phyloP scores from a whole-genome alignment of 2,888 invertebrate species.

The Phyto melanocephala region DNA sequence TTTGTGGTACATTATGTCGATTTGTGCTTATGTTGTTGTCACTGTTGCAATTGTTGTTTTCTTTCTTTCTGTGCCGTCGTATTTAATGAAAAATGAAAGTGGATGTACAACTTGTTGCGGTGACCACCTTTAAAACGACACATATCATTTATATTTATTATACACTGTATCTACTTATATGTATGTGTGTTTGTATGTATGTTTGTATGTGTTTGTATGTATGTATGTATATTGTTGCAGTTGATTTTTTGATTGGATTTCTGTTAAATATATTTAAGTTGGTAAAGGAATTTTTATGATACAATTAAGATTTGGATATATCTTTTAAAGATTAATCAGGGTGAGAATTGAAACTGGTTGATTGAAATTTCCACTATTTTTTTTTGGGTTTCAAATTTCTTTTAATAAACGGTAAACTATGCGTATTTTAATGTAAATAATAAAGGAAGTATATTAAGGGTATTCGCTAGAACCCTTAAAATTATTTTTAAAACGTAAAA shows the following conservation, averaged over 20 bases:
- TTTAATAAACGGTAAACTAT: neutral
- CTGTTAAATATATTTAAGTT: neutral
- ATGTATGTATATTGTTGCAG: neutral
- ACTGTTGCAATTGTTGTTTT: neutral
- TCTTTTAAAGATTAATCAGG: conserved; percentile 49
- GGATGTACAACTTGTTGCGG: conserved; percentile 64
- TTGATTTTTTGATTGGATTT: neutral
- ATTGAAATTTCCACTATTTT: neutral
- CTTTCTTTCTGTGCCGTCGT: conserved; percentile 17
- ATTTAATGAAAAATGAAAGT: conserved; percentile 73
- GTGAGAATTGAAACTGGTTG: conserved; percentile 46
- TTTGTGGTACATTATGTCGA: neutral
- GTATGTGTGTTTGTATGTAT: neutral
- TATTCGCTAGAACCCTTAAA: neutral
- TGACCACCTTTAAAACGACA: conserved; percentile 37
- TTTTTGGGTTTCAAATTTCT: neutral
- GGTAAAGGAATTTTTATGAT: conserved; percentile 53
- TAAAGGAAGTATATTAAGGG: neutral
- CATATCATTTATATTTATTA: conserved; percentile 33
- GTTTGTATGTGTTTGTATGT: neutral
- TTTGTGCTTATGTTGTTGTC: conserved; percentile 24
- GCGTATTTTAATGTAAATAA: neutral
- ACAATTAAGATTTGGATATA: conserved; percentile 53
- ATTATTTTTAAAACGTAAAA: too few species aligned
- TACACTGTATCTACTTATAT: neutral